Conservation (phyloP, 2,888 invertebrate genomes). For the Acronicta alni region DNA sequence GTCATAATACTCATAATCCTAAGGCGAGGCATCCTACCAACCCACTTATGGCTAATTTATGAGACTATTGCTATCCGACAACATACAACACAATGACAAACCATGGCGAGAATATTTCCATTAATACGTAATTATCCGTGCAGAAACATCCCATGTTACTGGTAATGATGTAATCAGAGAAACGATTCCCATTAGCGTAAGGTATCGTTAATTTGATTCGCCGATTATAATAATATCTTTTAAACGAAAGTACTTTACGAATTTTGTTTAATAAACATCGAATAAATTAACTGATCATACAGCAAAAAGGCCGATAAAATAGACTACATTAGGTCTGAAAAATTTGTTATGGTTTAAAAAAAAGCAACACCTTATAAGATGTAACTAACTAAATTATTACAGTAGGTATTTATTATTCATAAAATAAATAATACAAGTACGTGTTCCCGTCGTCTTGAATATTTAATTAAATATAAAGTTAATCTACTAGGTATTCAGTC, state of each 20-base stretch:
- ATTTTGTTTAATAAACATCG: too few relatives aligned
- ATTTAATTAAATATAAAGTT: too few relatives aligned
- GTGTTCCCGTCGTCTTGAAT: too few relatives aligned
- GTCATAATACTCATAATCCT: constrained; percentile 21
- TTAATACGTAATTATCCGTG: constrained; percentile 28
- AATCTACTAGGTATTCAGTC: too few relatives aligned
- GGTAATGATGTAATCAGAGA: constrained; percentile 10
- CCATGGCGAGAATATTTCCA: constrained; percentile 40
- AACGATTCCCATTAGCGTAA: constrained; percentile 13
- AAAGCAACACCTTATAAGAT: too few relatives aligned
- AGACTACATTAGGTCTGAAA: too few relatives aligned
- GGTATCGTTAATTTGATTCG: not conserved
- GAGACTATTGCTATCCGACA: constrained; percentile 24
- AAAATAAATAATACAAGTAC: too few relatives aligned
- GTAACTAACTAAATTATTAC: too few relatives aligned
- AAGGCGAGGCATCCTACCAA: constrained; percentile 34
- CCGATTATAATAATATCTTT: not conserved
- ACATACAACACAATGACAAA: constrained; percentile 16
- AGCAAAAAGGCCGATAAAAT: too few relatives aligned
- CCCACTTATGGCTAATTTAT: constrained; percentile 52
- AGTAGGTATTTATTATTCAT: too few relatives aligned
- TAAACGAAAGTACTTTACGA: not conserved
- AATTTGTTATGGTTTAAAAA: too few relatives aligned
- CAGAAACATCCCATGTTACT: constrained; percentile 22
- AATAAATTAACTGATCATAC: not conserved